Base-by-base conservation (phyloP, 2,113 vertebrate genomes). In the Ceyx melanurus region DNA sequence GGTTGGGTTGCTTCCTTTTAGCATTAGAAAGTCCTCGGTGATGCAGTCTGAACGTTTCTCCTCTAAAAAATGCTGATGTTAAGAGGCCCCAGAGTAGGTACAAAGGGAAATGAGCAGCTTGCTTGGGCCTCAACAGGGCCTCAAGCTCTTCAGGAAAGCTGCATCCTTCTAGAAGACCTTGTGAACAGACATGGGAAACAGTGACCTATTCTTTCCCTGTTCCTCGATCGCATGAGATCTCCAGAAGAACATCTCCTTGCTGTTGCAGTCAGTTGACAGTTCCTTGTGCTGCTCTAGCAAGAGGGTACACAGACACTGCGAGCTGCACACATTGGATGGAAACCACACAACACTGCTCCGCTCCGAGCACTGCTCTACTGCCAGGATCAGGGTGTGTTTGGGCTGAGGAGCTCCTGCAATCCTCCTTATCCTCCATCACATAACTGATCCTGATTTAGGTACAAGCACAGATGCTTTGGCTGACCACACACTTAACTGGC, bases 1-100 rank as follows among this genome's bases (percentile, higher is more conserved):
- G 91, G 92, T 92, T 72, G 72, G 26, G 72, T 61, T 83, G 93
- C 96, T 96, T 95, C 93, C 95, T 93, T 40, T 68, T 1, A 94
- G 89, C 82, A 86, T 81, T 90, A 95, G 70, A 83, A 94, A 86
- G 77, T 40, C 81, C 73, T 86, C 67, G 66, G 82, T 80, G 87
- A 93, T 74, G 84, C 75, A 92, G 86, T 74, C 77, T 65, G 89
- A 86, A 82, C 75, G 79, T 65, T 92, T 54, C 78, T 89, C 62
- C 57, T 77, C 26, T 37, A 51, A 33, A 66, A 86, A 81, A 73
- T 1, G 2, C 86, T 65, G 56, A 53, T 50, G 60, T 15, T 57
- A 85, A 68, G 93, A 89, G 95, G 91, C 92, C 95, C 80, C 89
- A 17, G 2, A 43, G 73, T 15, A 82, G 77, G 87, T 57, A 82